A percentile compares a stretch with the other conserved stretches of the same genome.
phyloP scores from a whole-genome alignment of 1,140 invertebrate species.

The Brachionus calyciflorus region DNA sequence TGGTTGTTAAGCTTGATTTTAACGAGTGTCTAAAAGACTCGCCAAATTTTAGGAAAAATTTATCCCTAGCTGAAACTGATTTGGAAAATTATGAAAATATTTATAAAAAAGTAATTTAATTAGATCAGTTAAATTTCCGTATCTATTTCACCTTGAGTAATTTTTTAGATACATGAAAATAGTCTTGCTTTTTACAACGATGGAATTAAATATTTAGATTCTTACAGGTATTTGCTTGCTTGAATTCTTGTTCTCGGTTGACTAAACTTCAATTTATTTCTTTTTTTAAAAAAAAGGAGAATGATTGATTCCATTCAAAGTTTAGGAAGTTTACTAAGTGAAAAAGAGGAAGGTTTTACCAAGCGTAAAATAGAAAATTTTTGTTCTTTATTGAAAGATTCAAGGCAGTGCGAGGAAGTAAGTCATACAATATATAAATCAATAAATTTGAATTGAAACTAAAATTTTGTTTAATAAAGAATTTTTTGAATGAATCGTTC shows the following conservation, averaged over 20 bases:
- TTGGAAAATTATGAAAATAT: constrained; percentile 14
- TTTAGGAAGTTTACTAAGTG: background rate
- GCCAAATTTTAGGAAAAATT: constrained; percentile 18
- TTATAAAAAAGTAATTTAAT: constrained; percentile 40
- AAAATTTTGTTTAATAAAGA: background rate
- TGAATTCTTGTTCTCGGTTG: too few species aligned
- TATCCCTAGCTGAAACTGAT: background rate
- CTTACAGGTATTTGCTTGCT: constrained; percentile 14
- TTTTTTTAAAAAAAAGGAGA: background rate
- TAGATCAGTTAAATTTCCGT: too few species aligned
- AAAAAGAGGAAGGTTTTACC: constrained; percentile 27
- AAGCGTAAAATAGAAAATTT: background rate
- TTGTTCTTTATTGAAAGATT: constrained; percentile 28
- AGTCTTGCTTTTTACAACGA: constrained; percentile 20
- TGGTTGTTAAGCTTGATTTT: constrained; percentile 38
- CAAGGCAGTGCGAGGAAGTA: constrained; percentile 19
- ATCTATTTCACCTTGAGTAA: too few species aligned
- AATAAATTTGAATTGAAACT: background rate
- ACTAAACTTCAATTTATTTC: background rate
- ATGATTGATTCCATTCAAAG: background rate
- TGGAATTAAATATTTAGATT: constrained; percentile 14
- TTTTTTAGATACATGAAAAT: constrained; percentile 32
- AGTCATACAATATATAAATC: background rate
- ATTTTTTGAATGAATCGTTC: constrained; percentile 23
- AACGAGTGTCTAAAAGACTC: constrained; percentile 41